These are phyloP conservation scores for Pogonophryne albipinna DNA, from an alignment of 2,797 vertebrate genomes.

Conservation along the genomic window DNA sequence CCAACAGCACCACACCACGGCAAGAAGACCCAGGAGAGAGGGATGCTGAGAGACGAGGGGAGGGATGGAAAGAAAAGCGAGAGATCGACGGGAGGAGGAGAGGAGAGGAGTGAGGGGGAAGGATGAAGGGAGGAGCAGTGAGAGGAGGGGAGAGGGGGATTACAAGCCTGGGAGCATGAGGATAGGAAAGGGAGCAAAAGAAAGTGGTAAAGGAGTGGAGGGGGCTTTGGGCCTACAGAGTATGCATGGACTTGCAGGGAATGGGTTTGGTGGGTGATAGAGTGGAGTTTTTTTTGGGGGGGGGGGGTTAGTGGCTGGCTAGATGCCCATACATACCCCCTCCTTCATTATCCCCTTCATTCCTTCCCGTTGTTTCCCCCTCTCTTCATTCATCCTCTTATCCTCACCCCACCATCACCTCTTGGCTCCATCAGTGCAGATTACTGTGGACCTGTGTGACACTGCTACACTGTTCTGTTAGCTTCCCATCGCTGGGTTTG, in stretches of 20 bases:
- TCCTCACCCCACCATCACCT: conserved; percentile 63
- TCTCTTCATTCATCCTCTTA: conserved; percentile 65
- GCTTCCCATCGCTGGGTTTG: conserved; percentile 26
- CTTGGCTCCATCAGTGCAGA: conserved; percentile 56
- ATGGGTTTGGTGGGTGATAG: conserved; percentile 52
- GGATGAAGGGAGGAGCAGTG: conserved; percentile 45
- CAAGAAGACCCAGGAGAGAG: conserved; percentile 82
- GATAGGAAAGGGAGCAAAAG: conserved; percentile 40
- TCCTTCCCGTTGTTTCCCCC: conserved; percentile 34
- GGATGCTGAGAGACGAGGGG: conserved; percentile 75
- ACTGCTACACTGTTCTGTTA: conserved; percentile 25
- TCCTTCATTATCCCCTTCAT: conserved; percentile 47
- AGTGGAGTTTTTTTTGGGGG: conserved; percentile 32
- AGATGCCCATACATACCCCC: conserved; percentile 59
- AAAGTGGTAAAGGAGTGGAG: conserved; percentile 26
- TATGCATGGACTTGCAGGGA: conserved; percentile 56
- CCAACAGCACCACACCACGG: conserved; percentile 81
- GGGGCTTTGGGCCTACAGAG: conserved; percentile 48
- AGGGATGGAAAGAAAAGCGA: conserved; percentile 61
- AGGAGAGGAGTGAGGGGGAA: conserved; percentile 33
- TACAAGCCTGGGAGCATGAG: conserved; percentile 54
- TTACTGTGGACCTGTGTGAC: conserved; percentile 47
- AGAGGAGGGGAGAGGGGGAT: conserved; percentile 48
- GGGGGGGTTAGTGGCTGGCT: conserved; percentile 56
- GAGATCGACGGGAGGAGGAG: conserved; percentile 41